Evolutionary conservation across 2,888 invertebrate genomes (phyloP).

Genomic region (Uloborus plumipes): DNA sequence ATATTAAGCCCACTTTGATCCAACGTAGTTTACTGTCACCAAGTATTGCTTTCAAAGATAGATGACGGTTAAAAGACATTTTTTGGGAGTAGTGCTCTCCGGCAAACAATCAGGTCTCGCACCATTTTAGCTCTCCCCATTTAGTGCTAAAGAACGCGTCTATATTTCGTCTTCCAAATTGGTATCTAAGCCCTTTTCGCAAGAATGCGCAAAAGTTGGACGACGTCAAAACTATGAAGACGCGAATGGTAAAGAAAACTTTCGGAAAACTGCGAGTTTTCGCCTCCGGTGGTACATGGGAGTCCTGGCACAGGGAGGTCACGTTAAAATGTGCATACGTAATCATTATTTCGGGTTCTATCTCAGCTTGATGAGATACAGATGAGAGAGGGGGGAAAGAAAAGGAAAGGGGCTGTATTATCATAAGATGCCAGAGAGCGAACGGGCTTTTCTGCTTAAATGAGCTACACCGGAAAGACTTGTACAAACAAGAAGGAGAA

Average conservation of each 20-base stretch:
- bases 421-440: slow-evolving; percentile 55
- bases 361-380: slow-evolving; percentile 60
- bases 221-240: slow-evolving; percentile 27
- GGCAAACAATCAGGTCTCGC: too few relatives aligned
- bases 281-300: slow-evolving; percentile 47
- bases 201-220: neutral
- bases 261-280: slow-evolving; percentile 41
- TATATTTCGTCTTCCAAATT: slow-evolving; percentile 39
- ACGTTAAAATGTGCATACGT: slow-evolving; percentile 65
- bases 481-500: slow-evolving; percentile 57
- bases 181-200: slow-evolving; percentile 25
- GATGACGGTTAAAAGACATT: too few relatives aligned
- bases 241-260: slow-evolving; percentile 30
- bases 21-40: too few relatives aligned
- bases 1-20: too few relatives aligned
- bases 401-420: slow-evolving; percentile 34
- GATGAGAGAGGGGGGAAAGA: slow-evolving; percentile 31
- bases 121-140: neutral
- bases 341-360: slow-evolving; percentile 64
- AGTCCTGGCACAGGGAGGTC: slow-evolving; percentile 16
- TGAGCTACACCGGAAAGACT: slow-evolving; percentile 43
- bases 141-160: slow-evolving; percentile 17
- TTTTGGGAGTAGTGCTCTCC: too few relatives aligned
- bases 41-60: too few relatives aligned
- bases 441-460: slow-evolving; percentile 32